Conservation (phyloP, 2,888 invertebrate species). For the Cheilosia impressa region DNA sequence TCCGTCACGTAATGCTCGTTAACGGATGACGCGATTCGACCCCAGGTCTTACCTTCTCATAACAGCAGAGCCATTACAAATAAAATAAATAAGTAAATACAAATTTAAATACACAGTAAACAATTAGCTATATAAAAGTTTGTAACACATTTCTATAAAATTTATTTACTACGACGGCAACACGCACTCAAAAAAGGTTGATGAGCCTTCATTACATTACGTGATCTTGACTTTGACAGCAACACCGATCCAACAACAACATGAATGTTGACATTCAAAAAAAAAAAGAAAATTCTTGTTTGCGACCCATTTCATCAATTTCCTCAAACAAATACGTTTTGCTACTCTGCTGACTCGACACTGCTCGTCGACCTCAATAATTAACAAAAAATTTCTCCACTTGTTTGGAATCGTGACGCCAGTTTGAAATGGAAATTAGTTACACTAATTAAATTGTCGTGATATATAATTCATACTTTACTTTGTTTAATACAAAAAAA, state of each 20-base stretch:
- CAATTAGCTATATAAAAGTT: no score
- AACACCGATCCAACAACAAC: not conserved
- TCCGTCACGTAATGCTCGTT: no score
- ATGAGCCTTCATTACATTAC: conserved; percentile 19
- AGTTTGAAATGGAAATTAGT: conserved; percentile 16
- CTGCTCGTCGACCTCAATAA: conserved; percentile 53
- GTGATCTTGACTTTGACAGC: conserved; percentile 45
- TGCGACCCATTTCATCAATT: conserved; percentile 50
- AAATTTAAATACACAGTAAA: no score
- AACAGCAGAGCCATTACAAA: no score
- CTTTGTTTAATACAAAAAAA: conserved; percentile 12
- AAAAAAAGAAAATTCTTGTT: conserved; percentile 1
- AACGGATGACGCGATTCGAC: no score
- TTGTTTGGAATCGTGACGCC: not conserved
- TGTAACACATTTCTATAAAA: not conserved
- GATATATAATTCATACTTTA: not conserved
- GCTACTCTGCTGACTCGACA: conserved; percentile 60
- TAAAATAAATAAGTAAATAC: no score
- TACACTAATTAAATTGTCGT: not conserved
- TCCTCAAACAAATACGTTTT: conserved; percentile 30
- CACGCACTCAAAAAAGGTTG: not conserved
- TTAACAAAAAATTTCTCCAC: conserved; percentile 28
- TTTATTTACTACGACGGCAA: conserved; percentile 5
- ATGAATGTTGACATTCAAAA: not conserved
- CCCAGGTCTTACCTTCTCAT: no score